Percentiles rank a stretch among this genome's conserved stretches.
phyloP scores from a whole-genome alignment of 2,113 vertebrate species.

The Hystrix brachyura region DNA sequence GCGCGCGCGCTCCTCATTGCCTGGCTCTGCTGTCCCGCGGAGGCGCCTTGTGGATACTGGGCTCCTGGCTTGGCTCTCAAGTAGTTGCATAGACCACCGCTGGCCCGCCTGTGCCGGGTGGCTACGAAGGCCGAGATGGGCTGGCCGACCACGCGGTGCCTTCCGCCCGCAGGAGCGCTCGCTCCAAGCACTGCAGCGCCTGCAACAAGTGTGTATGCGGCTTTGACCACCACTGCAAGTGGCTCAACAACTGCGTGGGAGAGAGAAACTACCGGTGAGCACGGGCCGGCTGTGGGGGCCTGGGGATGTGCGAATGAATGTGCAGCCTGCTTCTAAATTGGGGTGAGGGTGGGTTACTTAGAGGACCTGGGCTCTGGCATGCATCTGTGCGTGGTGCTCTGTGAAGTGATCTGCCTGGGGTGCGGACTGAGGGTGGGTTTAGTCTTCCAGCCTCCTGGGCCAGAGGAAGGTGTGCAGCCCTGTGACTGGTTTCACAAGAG shows the following conservation, averaged over 20 bases:
- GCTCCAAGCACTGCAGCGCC: constrained; percentile 97
- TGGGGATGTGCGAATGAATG: not conserved
- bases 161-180: constrained; percentile 90
- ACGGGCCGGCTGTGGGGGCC: not conserved
- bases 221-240: constrained; percentile 99
- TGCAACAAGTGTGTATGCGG: constrained; percentile 98
- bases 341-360: no score
- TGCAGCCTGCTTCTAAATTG: not conserved
- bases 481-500: not conserved
- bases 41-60: not conserved
- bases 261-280: constrained; percentile 96
- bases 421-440: not conserved
- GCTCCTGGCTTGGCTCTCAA: fast-evolving
- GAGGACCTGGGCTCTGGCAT: not conserved
- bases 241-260: constrained; percentile 99
- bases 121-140: no score
- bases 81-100: fast-evolving
- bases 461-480: not conserved
- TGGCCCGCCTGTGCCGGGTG: fast-evolving
- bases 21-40: fast-evolving
- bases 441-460: not conserved
- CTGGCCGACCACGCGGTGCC: not conserved
- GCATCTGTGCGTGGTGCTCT: not conserved
- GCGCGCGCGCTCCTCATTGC: not conserved
- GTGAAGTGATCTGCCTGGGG: not conserved